These are phyloP conservation scores for Scaptomyza montana DNA, from an alignment of 1,140 invertebrate genomes.

Conservation along the genomic window DNA sequence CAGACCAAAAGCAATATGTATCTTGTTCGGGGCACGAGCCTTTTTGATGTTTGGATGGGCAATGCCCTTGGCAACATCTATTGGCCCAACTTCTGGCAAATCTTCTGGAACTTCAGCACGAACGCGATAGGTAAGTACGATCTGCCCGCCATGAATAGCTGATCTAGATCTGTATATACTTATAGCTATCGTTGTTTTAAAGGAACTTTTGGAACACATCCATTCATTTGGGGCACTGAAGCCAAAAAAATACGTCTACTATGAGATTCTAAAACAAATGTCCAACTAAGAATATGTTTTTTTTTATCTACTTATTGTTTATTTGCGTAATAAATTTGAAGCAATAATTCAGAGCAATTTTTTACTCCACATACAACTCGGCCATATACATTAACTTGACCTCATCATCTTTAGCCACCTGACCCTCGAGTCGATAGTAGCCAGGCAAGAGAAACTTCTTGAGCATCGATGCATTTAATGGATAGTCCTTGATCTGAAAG, in stretches of 20 bases:
- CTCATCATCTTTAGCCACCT: constrained; percentile 14
- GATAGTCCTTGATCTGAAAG: constrained; percentile 59
- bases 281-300: constrained; percentile 48
- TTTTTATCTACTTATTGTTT: constrained; percentile 6
- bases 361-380: constrained; percentile 36
- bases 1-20: constrained; percentile 1
- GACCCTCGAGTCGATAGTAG: constrained; percentile 35
- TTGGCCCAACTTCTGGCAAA: too few species aligned
- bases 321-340: constrained; percentile 33
- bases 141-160: too few species aligned
- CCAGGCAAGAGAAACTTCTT: constrained; percentile 49
- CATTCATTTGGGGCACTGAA: constrained; percentile 88
- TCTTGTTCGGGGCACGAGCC: not conserved
- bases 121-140: too few species aligned
- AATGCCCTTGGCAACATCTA: too few species aligned
- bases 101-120: too few species aligned
- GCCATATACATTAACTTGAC: constrained; percentile 40
- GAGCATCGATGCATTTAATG: constrained; percentile 33
- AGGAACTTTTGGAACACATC: constrained; percentile 76
- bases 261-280: constrained; percentile 81
- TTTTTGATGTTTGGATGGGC: too few species aligned
- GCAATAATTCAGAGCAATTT: not conserved
- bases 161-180: not conserved
- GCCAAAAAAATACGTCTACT: constrained; percentile 86
- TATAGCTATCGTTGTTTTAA: not conserved